Evolutionary conservation across 2,888 invertebrate species (phyloP), one percentile per base, ranked within the genome.

Genomic region (Bursaphelenchus okinawaensis): DNA sequence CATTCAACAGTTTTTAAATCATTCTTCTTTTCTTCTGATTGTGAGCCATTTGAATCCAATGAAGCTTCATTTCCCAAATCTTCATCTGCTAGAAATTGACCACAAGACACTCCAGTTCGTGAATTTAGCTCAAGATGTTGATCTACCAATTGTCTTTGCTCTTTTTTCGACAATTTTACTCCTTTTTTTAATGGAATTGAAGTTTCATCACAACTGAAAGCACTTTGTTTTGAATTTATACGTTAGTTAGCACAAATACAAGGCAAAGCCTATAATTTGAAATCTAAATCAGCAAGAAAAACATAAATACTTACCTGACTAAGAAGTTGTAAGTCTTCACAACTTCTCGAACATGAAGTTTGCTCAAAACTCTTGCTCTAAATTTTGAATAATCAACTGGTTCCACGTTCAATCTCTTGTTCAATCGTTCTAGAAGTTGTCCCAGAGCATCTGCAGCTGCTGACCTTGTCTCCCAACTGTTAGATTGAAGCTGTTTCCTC

Each of bases 391-490:
- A 59, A 27, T 59, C 51, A 19, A 26, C n/a, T 1, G 23, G 22
- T 26, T 23, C 57, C 16, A 9, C 20, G 19, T 24, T 24, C 29
- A 23, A n/a, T 8, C 8, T 27, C 1, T 50, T 7, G 7, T 50
- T 23, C 19, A 52, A 31, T 23, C 29, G 55, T 50, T 63, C 40
- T 19, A 80, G 65, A n/a, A 75, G 64, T 9, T 67, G 63, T 19
- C 65, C 68, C 9, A 81, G 62, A 7, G 80, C 76, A 27, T 74
- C 70, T 16, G 78, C 75, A 7, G 80, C 74, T 4, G 78, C 71
- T 2, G 74, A 70, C 22, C 80, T 60, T 0, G 77, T 69, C 20
- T 80, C 79, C 80, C 80, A 80, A 9, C 67, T 64, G 28, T 62
- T 62, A 20, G 72, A 73, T 8, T 62, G 60, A 23, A 71, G 58